Evolutionary conservation across 2,797 vertebrate species (phyloP).

Genomic region (Synanceia verrucosa): DNA sequence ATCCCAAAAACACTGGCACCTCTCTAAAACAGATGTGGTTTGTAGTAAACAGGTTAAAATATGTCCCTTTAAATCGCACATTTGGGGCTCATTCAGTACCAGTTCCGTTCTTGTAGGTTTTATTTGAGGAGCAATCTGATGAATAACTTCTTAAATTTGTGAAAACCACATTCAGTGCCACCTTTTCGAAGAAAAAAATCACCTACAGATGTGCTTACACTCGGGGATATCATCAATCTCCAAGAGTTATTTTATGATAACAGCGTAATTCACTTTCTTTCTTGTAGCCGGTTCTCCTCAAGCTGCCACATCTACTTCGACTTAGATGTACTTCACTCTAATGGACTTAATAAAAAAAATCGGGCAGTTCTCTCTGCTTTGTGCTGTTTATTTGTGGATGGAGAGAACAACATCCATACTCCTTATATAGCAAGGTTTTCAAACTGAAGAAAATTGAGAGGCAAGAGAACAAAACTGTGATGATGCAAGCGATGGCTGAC

Average conservation of each 20-base stretch:
- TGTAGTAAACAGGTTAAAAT: constrained; percentile 1
- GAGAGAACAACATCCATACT: constrained; percentile 16
- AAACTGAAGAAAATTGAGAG: constrained; percentile 1
- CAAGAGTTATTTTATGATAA: constrained; percentile 56
- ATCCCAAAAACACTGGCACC: not conserved
- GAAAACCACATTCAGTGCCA: constrained; percentile 36
- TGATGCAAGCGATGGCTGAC: not conserved
- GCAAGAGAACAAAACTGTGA: constrained; percentile 7
- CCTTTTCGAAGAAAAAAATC: constrained; percentile 16
- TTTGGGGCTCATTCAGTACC: not conserved
- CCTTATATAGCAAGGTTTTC: not conserved
- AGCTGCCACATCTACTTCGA: constrained; percentile 51
- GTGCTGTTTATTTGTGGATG: constrained; percentile 31
- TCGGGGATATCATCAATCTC: constrained; percentile 54
- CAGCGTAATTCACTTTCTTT: constrained; percentile 49
- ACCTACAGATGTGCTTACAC: constrained; percentile 26
- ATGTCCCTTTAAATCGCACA: not conserved
- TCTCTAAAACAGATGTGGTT: not conserved
- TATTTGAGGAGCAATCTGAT: constrained; percentile 22
- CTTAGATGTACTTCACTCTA: constrained; percentile 52
- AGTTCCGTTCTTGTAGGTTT: constrained; percentile 21
- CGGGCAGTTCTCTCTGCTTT: constrained; percentile 23
- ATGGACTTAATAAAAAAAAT: constrained; percentile 38
- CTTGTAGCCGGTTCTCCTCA: constrained; percentile 35
- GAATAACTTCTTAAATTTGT: constrained; percentile 38